These are phyloP conservation scores for Thelaira solivaga DNA, from an alignment of 2,888 invertebrate genomes.

Conservation along the genomic window DNA sequence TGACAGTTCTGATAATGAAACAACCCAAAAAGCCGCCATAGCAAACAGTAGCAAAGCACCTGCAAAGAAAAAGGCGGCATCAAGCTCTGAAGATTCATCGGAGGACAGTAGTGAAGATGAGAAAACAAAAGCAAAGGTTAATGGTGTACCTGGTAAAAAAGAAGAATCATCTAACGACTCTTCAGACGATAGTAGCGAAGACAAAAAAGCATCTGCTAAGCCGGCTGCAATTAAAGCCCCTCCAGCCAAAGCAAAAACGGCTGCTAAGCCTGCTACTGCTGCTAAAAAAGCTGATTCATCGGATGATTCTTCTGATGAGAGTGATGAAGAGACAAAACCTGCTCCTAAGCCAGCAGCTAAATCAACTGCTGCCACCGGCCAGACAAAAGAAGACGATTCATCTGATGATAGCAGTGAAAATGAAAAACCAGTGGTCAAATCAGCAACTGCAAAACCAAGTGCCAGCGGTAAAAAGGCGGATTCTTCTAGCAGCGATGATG, in stretches of 20 bases:
- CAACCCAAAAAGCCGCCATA: conserved; percentile 13
- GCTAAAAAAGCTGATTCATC: conserved; percentile 62
- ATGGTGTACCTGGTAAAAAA: conserved; percentile 45
- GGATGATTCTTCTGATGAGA: conserved; percentile 68
- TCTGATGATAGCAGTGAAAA: conserved; percentile 68
- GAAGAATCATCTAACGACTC: conserved; percentile 44
- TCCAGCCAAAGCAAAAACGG: conserved; percentile 47
- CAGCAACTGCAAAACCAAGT: conserved; percentile 51
- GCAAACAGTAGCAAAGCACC: conserved; percentile 49
- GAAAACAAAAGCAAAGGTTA: conserved; percentile 42
- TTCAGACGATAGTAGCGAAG: conserved; percentile 68
- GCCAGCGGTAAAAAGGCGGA: conserved; percentile 25
- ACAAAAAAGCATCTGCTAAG: conserved; percentile 49
- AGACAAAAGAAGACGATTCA: conserved; percentile 56
- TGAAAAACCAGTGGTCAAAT: conserved; percentile 44
- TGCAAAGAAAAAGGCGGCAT: conserved; percentile 42
- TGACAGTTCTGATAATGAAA: conserved; percentile 70
- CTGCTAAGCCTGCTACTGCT: conserved; percentile 37
- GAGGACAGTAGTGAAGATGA: conserved; percentile 64
- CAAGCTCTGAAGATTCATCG: conserved; percentile 57
- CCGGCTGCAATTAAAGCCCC: no score
- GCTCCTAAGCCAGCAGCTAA: conserved; percentile 67
- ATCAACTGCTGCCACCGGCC: conserved; percentile 14
- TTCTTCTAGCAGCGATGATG: conserved; percentile 48
- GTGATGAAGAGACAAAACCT: conserved; percentile 63